Base-by-base conservation (phyloP, 2,888 invertebrate species). In the Agriopis aurantiaria region DNA sequence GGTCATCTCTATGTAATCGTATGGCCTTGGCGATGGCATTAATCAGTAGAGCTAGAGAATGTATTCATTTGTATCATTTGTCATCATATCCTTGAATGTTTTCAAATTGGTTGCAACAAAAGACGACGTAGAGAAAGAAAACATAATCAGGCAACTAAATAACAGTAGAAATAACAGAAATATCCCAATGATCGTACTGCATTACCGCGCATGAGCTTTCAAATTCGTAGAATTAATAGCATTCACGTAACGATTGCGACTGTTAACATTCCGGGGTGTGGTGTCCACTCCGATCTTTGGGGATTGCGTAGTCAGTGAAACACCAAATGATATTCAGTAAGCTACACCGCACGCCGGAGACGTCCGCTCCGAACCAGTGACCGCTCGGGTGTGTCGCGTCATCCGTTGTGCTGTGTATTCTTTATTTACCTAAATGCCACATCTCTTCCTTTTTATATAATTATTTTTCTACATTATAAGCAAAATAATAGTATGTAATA, bases 211-310 rank as follows among this genome's bases (percentile, higher is more conserved):
- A 55, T 46, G 46, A 61, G 41, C 61, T 57, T 57, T 61, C 53
- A 49, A 52, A 66, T 71, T 71, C 61, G 17, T 62, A n/a, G 55
- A 59, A 71, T 68, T 40, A 60, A 64, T 68, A 60, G 49, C 70
- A 70, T 67, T 66, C 66, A 69, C 60, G 46, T 55, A 52, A 43
- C 61, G 59, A 71, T 60, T 61, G 46, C 45, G 64, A 69, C 48
- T 65, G 60, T 55, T 63, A 58, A 60, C 66, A 68, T 67, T 69
- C 67, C 64, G 43, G 46, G n/a, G n/a, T n/a, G n/a, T n/a, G n/a
- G n/a, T n/a, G n/a, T n/a, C n/a, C n/a, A n/a, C n/a, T n/a, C n/a
- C n/a, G n/a, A n/a, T n/a, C n/a, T n/a, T n/a, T n/a, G n/a, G n/a
- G n/a, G n/a, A n/a, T n/a, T n/a, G n/a, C n/a, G n/a, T n/a, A n/a